These are phyloP conservation scores for Ryuthela nishihirai DNA, from an alignment of 2,888 invertebrate species.

Conservation along the genomic window DNA sequence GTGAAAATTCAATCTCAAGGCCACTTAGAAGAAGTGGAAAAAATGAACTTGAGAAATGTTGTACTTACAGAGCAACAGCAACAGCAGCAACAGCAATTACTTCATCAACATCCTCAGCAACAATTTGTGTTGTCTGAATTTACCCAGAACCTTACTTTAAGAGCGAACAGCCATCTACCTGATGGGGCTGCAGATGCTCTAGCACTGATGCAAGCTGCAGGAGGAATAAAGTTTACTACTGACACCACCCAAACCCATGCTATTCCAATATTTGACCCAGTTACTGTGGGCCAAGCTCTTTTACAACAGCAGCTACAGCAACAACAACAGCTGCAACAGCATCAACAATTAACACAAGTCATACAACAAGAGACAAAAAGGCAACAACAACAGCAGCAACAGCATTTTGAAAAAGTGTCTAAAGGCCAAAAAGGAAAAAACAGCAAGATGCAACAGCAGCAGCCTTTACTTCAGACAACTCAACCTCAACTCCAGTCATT, in stretches of 20 bases:
- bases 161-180: conserved; percentile 19
- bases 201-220: conserved; percentile 39
- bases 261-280: conserved; percentile 35
- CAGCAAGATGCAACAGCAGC: conserved; percentile 41
- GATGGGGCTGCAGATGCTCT: conserved; percentile 53
- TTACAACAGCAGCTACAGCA: conserved; percentile 25
- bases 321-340: conserved; percentile 14
- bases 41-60: conserved; percentile 36
- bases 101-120: conserved; percentile 45
- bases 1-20: conserved; percentile 3
- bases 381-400: conserved; percentile 13
- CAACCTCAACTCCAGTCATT: conserved; percentile 43
- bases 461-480: conserved; percentile 41
- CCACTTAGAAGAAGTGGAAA: conserved; percentile 27
- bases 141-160: conserved; percentile 37
- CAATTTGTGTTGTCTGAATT: conserved; percentile 39
- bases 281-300: conserved; percentile 31
- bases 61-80: conserved; percentile 20
- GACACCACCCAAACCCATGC: conserved; percentile 32
- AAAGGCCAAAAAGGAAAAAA: conserved; percentile 22
- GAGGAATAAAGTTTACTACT: conserved; percentile 29
- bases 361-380: conserved; percentile 28
- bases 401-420: conserved; percentile 28
- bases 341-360: conserved; percentile 19
- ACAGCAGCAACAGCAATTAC: conserved; percentile 50